A percentile compares a stretch with the other conserved stretches of the same genome.
Conservation (phyloP, 2,797 vertebrate species). For the Adelosebastes latens region DNA sequence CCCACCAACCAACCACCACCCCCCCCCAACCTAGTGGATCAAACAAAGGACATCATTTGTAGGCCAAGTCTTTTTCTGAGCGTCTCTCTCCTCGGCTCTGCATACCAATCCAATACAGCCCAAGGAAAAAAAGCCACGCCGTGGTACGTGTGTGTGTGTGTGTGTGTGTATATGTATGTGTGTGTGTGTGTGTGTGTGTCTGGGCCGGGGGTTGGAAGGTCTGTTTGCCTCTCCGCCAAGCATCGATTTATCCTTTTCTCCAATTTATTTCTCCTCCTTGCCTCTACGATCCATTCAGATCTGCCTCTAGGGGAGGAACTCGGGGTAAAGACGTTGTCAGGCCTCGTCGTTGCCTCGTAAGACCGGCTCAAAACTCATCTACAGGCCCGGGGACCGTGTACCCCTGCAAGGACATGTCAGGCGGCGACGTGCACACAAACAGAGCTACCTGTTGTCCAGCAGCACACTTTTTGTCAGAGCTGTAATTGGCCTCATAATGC, state of each 20-base stretch:
- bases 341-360: constrained; percentile 62
- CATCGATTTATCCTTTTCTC: constrained; percentile 86
- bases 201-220: constrained; percentile 80
- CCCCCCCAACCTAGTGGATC: constrained; percentile 73
- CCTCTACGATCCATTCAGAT: constrained; percentile 79
- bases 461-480: constrained; percentile 36
- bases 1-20: background rate
- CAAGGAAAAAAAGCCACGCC: constrained; percentile 73
- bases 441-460: constrained; percentile 40
- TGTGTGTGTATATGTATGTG: constrained; percentile 33
- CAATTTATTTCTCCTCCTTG: constrained; percentile 85
- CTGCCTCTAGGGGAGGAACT: constrained; percentile 80
- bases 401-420: constrained; percentile 65
- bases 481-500: constrained; percentile 55
- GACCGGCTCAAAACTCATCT: constrained; percentile 65
- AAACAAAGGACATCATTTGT: constrained; percentile 86
- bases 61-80: constrained; percentile 83
- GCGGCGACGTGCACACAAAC: constrained; percentile 33
- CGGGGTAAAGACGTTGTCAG: constrained; percentile 71
- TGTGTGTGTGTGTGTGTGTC: constrained; percentile 49
- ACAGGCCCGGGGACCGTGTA: constrained; percentile 46
- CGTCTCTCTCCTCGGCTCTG: constrained; percentile 73
- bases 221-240: constrained; percentile 82
- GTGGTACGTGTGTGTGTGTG: constrained; percentile 50
- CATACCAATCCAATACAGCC: constrained; percentile 84